Evolutionary conservation across 2,797 vertebrate species (phyloP), one percentile per base, ranked within the genome.

Genomic region (Nannoperca australis): DNA sequence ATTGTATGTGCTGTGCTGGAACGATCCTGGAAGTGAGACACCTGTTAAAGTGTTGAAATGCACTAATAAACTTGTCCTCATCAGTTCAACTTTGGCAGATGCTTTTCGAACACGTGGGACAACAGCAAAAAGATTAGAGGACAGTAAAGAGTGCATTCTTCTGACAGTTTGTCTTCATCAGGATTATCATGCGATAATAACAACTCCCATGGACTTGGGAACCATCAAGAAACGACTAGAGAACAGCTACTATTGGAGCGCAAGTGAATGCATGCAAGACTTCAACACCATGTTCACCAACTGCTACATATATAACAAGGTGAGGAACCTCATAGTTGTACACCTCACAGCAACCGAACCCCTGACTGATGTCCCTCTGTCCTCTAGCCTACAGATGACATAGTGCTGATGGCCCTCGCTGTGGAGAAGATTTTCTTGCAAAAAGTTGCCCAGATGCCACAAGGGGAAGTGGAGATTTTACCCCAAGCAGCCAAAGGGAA

Each of bases 221-320:
- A 99, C 97, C 1, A 99, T 99, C 89, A 99, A 98, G 94, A 97
- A 97, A 88, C 94, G 98, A 24, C 93, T 99, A 34, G 97, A 99
- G 84, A 99, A 97, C 73, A 97, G 95, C 75, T 99, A 99, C 76
- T 99, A 99, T 38, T 96, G 96, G 96, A 98, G 97, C 34, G 97
- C 98, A 0, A 97, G 95, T 59, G 98, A 99, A 89, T 99, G 98
- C 76, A 96, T 99, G 97, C 96, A 98, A 73, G 98, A 99, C 90
- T 97, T 99, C 95, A 98, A 99, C 94, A 98, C 97, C 85, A 99
- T 99, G 98, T 99, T 99, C 93, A 99, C 97, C 85, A 99, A 99
- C 79, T 99, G 98, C 90, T 99, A 99, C 89, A 97, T 99, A 71
- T 99, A 99, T 62, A 99, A 99, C 93, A 99, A 99, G 97, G 98